These are phyloP conservation scores for Dasypogon diadema DNA, from an alignment of 2,888 invertebrate species.

Conservation along the genomic window DNA sequence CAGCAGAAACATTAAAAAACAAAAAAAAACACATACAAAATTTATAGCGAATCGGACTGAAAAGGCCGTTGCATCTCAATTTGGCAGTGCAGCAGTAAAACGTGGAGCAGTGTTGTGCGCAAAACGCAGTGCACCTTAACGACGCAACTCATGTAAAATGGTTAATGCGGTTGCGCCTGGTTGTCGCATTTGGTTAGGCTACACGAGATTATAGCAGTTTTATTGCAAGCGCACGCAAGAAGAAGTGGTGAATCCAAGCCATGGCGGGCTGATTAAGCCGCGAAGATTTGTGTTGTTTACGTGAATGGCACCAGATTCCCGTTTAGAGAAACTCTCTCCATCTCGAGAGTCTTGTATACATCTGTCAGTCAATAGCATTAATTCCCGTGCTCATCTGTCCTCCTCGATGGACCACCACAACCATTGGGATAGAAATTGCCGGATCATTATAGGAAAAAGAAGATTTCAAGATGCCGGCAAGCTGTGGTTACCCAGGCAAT, in stretches of 20 bases:
- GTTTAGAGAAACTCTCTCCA: constrained; percentile 8
- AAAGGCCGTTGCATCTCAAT: constrained; percentile 54
- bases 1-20: background rate
- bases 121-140: constrained; percentile 1
- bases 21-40: constrained; percentile 24
- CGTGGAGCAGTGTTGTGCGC: background rate
- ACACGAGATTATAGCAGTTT: background rate
- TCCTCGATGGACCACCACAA: background rate
- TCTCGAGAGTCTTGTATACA: constrained; percentile 9
- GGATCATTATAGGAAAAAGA: background rate
- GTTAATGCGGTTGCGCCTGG: background rate
- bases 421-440: background rate
- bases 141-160: background rate
- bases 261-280: background rate
- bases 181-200: background rate
- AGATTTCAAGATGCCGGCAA: background rate
- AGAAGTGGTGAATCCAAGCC: background rate
- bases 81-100: constrained; percentile 38
- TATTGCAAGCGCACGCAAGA: background rate
- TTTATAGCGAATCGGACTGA: constrained; percentile 50
- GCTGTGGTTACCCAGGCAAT: no score
- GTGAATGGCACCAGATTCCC: constrained; percentile 43
- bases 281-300: constrained; percentile 27
- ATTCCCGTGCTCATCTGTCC: background rate
- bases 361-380: constrained; percentile 39